phyloP scores from a whole-genome alignment of 2,113 vertebrate species.

The human (Homo sapiens) region GRCh38 chr5:135705501-135706000 shows the following conservation, averaged over 20 bases:
- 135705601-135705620: not conserved
- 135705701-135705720: not conserved
- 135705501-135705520: not conserved
- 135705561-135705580: not conserved
- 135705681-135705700: not conserved
- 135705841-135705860: not conserved
- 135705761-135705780: not conserved
- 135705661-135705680: not conserved
- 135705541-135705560: not conserved
- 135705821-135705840: not conserved
- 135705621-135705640: not conserved
- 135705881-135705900: not conserved
- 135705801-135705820: not conserved
- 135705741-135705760: not conserved
- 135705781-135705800: not conserved
- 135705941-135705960: not conserved
- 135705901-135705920: not conserved
- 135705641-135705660: not conserved
- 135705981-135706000: not conserved
- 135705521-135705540: accelerated
- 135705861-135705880: not conserved
- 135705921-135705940: not conserved
- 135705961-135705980: not conserved
- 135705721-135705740: not conserved
- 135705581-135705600: not conserved